Evolutionary conservation across 2,888 invertebrate species (phyloP).

Genomic region (Mongoloraphidia duomilia): DNA sequence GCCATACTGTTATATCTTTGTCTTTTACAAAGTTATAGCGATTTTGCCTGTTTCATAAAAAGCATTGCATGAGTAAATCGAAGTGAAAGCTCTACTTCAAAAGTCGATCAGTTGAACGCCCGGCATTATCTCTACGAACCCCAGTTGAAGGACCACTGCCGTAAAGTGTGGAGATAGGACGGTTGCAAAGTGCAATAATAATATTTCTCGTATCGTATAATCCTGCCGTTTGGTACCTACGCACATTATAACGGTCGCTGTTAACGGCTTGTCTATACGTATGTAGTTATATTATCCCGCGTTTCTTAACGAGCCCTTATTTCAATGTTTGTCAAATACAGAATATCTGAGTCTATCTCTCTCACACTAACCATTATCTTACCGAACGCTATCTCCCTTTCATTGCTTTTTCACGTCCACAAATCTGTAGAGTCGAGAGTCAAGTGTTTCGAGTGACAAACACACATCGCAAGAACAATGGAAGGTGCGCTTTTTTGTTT

Average conservation of each 20-base stretch:
- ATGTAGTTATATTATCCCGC: background rate
- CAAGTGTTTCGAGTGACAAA: conserved; percentile 3
- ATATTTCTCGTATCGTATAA: too few species aligned
- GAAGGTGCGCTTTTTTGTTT: background rate
- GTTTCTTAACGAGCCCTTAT: conserved; percentile 4
- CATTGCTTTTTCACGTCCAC: background rate
- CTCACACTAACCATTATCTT: background rate
- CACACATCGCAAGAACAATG: conserved; percentile 1
- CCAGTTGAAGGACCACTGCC: too few species aligned
- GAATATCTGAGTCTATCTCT: background rate
- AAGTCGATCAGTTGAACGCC: too few species aligned
- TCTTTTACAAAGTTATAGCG: too few species aligned
- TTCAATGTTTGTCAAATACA: conserved; percentile 4
- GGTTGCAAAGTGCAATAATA: too few species aligned
- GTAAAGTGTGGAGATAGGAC: too few species aligned
- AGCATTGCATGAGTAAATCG: too few species aligned
- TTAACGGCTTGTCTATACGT: background rate
- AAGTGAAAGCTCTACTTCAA: too few species aligned
- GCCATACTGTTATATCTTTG: too few species aligned
- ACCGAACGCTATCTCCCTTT: background rate
- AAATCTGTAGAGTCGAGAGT: background rate
- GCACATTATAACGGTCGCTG: background rate
- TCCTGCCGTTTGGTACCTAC: background rate
- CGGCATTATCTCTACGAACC: too few species aligned
- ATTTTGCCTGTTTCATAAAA: too few species aligned